Evolutionary conservation across 2,113 vertebrate genomes (phyloP), one percentile per base, ranked within the genome.

Genomic region (Amphiprion percula): DNA sequence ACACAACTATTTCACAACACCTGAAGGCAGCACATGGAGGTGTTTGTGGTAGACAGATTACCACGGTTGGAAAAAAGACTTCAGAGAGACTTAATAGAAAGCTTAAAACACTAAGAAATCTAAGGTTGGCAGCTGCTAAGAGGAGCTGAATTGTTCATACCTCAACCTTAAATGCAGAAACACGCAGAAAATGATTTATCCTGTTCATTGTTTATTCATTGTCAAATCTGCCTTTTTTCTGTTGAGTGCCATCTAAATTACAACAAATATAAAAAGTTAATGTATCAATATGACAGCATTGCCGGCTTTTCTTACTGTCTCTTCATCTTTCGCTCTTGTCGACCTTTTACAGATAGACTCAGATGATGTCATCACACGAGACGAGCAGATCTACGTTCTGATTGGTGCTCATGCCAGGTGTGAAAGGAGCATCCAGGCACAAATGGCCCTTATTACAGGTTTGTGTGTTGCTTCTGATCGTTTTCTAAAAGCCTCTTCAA

Each of bases 351-450:
- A 98, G 97, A 95, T 97, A 0, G 97, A 98, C 84, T 91, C 96
- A 0, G 97, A 98, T 52, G 97, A 98, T 2, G 97, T 97, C 85
- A 96, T 98, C 82, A 97, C 97, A 0, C 95, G 95, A 68, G 96
- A 98, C 33, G 97, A 98, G 86, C 97, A 98, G 91, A 97, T 97
- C 90, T 97, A 95, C 68, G 92, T 97, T 55, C 93, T 98, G 88
- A 95, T 94, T 53, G 94, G 95, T 64, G 96, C 97, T 14, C 95
- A 94, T n/a, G 86, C 92, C 76, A 94, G 89, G 55, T 97, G 97
- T 77, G 95, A 97, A 79, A 92, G 83, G 58, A 90, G 72, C 72
- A 96, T 97, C 70, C 88, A 70, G 61, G 81, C 91, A 30, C 96
- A 96, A n/a, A 80, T 90, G 70, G 87, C 92, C 24, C 78, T 75